Evolutionary conservation across 2,113 vertebrate genomes (phyloP).

Genomic region (Hydropotes inermis): DNA sequence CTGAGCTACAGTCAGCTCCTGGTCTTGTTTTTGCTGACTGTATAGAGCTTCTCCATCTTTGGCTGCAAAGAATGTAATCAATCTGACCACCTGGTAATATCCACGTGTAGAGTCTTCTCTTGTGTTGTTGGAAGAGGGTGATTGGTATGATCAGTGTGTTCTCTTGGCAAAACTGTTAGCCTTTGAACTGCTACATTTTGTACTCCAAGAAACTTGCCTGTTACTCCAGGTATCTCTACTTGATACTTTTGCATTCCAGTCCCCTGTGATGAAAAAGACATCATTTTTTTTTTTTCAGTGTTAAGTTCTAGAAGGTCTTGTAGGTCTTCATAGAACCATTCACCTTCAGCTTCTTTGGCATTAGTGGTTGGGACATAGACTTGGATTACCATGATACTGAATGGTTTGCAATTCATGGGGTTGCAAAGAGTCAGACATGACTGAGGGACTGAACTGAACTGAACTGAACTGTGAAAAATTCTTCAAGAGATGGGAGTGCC

Average conservation of each 20-base stretch:
- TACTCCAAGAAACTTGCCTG: not conserved
- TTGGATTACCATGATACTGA: not conserved
- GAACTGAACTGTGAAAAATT: not conserved
- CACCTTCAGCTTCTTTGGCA: not conserved
- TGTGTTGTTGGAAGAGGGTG: not conserved
- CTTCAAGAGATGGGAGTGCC: not conserved
- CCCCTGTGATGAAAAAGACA: not conserved
- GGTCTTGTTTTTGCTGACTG: not conserved
- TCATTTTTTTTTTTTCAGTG: not conserved
- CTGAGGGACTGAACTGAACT: no score
- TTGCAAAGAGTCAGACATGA: no score
- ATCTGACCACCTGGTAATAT: not conserved
- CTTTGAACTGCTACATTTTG: not conserved
- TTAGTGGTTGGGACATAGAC: rapidly evolving
- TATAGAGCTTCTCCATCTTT: not conserved
- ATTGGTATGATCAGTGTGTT: not conserved
- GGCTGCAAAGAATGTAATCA: not conserved
- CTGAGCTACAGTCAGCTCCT: not conserved
- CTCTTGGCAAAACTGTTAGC: not conserved
- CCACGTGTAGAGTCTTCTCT: not conserved
- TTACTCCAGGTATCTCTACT: not conserved
- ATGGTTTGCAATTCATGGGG: not conserved
- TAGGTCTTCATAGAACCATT: not conserved
- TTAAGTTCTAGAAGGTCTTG: no score
- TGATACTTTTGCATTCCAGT: not conserved